A percentile compares a stretch with the other conserved stretches of the same genome.
These are phyloP conservation scores for Noctilio leporinus DNA, from an alignment of 2,113 vertebrate species.

Conservation along the genomic window DNA sequence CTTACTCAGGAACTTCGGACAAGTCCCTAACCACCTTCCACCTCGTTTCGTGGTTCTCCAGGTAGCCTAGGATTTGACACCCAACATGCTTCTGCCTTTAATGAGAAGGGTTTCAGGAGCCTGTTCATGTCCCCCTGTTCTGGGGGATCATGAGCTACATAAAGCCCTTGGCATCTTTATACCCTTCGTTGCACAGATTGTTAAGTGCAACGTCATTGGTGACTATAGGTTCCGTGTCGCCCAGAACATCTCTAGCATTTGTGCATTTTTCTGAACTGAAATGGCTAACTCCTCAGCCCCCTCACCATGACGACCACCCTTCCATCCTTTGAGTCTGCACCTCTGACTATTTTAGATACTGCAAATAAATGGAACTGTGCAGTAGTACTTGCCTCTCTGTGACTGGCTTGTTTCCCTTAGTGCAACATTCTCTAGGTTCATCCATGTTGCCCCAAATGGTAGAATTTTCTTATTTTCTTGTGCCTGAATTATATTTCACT, in stretches of 20 bases:
- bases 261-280: not conserved
- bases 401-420: not conserved
- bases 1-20: not conserved
- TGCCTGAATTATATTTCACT: not conserved
- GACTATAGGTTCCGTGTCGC: fast-evolving
- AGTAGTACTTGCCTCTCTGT: not conserved
- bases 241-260: not conserved
- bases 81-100: not conserved
- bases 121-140: not conserved
- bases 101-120: not conserved
- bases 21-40: not conserved
- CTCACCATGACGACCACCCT: not conserved
- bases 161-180: not conserved
- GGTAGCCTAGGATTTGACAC: not conserved
- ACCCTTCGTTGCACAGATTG: not conserved
- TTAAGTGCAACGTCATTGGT: not conserved
- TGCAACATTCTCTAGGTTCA: not conserved
- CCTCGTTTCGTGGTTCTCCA: not conserved
- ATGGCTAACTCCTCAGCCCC: not conserved
- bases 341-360: not conserved
- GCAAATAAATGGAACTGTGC: fast-evolving
- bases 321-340: not conserved
- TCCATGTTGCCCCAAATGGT: not conserved
- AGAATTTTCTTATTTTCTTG: not conserved
- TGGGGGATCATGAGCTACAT: not conserved